Evolutionary conservation across 30 jellyfish, hydroid and myxozoan species (phyloP).

Genomic region (Cassiopea andromeda): DNA sequence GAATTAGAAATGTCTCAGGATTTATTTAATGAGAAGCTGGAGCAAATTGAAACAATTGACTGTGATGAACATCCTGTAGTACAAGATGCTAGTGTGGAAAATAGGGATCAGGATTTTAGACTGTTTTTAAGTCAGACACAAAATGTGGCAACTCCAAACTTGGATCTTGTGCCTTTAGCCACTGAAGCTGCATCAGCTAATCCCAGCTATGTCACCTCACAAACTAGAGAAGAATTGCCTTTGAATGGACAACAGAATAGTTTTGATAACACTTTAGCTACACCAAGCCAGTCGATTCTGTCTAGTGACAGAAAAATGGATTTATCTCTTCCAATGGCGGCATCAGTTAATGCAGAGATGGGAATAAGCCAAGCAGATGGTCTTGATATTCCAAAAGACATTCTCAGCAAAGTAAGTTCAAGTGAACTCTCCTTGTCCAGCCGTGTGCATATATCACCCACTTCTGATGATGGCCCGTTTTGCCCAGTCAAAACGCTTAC

Average conservation of each 20-base stretch:
- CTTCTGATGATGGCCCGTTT: slow-evolving; percentile 45
- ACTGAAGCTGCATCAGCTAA: neutral
- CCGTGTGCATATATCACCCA: slow-evolving; percentile 23
- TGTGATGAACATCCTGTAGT: neutral
- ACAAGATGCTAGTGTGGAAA: neutral
- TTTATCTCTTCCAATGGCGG: neutral
- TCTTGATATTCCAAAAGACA: slow-evolving; percentile 14
- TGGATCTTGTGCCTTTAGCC: neutral
- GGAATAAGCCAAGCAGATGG: neutral
- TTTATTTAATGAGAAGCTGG: slow-evolving; percentile 11
- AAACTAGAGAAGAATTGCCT: neutral
- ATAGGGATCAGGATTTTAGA: neutral
- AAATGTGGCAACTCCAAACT: slow-evolving; percentile 1
- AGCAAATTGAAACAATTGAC: neutral
- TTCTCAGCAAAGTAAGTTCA: slow-evolving; percentile 16
- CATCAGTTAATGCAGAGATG: neutral
- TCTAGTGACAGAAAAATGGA: neutral
- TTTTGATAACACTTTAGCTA: neutral
- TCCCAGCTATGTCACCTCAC: neutral
- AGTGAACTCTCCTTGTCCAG: slow-evolving; percentile 6
- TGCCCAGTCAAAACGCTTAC: slow-evolving; percentile 46
- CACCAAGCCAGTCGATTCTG: slow-evolving; percentile 44
- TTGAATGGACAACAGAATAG: neutral
- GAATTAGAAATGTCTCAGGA: slow-evolving; percentile 60
- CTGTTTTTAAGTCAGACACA: slow-evolving; percentile 53